A percentile compares a stretch with the other conserved stretches of the same genome.
phyloP scores from a whole-genome alignment of 2,888 invertebrate genomes.

The Morinoia aosen region DNA sequence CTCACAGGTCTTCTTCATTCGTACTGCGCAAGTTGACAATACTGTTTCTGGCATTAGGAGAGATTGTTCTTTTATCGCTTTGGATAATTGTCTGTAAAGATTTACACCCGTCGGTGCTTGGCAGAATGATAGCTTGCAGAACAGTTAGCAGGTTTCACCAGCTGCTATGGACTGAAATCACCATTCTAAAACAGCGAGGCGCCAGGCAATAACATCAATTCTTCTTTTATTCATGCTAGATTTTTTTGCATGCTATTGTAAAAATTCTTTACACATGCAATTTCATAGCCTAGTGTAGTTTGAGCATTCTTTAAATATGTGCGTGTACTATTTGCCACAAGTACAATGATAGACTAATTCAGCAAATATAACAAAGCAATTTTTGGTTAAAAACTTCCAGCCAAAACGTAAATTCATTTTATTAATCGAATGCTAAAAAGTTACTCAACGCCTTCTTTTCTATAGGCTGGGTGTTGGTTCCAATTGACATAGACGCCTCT shows the following conservation, averaged over 20 bases:
- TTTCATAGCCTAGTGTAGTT: background rate
- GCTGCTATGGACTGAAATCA: background rate
- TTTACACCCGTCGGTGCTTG: too few relatives aligned
- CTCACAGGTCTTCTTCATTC: too few relatives aligned
- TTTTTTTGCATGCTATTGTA: background rate
- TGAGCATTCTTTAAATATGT: background rate
- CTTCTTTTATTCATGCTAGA: background rate
- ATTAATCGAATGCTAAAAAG: background rate
- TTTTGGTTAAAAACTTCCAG: background rate
- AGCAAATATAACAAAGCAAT: background rate
- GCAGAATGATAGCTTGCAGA: too few relatives aligned
- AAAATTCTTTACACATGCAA: background rate
- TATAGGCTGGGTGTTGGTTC: background rate
- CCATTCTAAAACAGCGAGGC: background rate
- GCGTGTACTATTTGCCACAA: background rate
- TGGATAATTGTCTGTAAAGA: too few relatives aligned
- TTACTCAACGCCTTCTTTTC: background rate
- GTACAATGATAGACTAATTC: background rate
- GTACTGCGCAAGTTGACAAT: too few relatives aligned
- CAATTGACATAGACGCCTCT: background rate
- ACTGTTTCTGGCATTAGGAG: too few relatives aligned
- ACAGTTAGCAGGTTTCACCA: background rate
- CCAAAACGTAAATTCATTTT: background rate
- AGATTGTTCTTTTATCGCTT: too few relatives aligned
- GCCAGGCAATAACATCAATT: background rate